These are phyloP conservation scores for Brachyistius frenatus DNA, from an alignment of 2,113 vertebrate genomes.

Conservation along the genomic window DNA sequence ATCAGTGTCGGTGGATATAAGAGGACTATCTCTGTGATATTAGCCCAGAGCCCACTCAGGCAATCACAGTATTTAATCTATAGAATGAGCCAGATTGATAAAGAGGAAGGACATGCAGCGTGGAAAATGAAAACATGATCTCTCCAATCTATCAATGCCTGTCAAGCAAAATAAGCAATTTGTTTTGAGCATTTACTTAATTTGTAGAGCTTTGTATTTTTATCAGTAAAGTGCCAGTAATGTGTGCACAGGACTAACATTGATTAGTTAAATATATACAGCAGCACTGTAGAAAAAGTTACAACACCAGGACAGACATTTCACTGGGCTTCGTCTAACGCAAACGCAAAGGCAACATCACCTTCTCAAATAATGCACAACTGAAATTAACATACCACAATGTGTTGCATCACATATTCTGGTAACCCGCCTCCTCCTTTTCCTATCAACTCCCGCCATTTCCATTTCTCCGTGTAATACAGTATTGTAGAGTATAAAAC, in stretches of 20 bases:
- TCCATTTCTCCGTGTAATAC: constrained; percentile 25
- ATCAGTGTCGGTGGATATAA: constrained; percentile 40
- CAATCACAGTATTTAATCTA: constrained; percentile 7
- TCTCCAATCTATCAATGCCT: neutral
- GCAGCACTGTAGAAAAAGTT: neutral
- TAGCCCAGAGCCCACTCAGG: constrained; percentile 11
- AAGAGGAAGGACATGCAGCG: neutral
- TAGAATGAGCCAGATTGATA: constrained; percentile 1
- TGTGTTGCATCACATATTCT: constrained; percentile 45
- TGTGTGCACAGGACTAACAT: neutral
- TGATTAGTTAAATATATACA: neutral
- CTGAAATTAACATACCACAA: constrained; percentile 33
- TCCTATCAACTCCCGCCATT: constrained; percentile 18
- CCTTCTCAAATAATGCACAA: constrained; percentile 1
- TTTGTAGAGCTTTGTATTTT: neutral
- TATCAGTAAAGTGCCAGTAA: neutral
- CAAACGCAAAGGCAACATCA: constrained; percentile 13
- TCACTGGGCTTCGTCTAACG: neutral
- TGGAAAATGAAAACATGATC: neutral
- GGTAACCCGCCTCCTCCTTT: constrained; percentile 27
- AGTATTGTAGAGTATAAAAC: constrained; percentile 6
- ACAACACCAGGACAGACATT: neutral
- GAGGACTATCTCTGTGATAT: constrained; percentile 7
- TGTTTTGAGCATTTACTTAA: neutral
- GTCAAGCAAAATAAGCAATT: neutral